Percentiles rank a stretch among this genome's conserved stretches.
These are phyloP conservation scores for Drosophila anceps DNA, from an alignment of 2,888 invertebrate genomes.

Conservation along the genomic window DNA sequence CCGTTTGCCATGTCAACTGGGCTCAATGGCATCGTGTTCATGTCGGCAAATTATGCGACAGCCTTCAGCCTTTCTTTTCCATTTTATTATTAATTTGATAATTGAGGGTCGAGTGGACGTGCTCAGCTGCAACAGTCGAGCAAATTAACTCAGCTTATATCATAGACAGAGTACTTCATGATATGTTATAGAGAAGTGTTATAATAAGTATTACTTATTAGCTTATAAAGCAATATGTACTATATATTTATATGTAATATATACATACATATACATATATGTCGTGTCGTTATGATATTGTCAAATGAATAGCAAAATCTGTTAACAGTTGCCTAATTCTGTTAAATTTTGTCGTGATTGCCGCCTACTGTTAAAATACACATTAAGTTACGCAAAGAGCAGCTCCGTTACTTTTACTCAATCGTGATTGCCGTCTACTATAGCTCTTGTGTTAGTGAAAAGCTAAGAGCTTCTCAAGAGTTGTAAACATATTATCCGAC, in stretches of 20 bases:
- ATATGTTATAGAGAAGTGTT: neutral
- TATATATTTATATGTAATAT: too few relatives aligned
- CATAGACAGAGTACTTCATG: neutral
- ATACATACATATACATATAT: too few relatives aligned
- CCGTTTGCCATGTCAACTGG: conserved; percentile 46
- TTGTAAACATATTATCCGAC: neutral
- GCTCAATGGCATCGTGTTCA: conserved; percentile 19
- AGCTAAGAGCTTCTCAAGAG: neutral
- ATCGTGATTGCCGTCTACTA: too few relatives aligned
- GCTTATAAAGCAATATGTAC: too few relatives aligned
- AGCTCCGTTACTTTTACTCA: too few relatives aligned
- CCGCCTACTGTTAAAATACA: neutral
- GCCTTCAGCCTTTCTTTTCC: conserved; percentile 27
- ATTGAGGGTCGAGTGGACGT: conserved; percentile 28
- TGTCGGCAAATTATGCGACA: conserved; percentile 54
- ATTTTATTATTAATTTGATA: conserved; percentile 56
- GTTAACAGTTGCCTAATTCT: neutral
- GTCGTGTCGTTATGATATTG: too few relatives aligned
- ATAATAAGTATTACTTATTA: neutral
- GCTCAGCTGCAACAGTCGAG: conserved; percentile 8
- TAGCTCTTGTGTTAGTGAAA: too few relatives aligned
- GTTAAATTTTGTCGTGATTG: neutral
- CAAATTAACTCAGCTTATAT: conserved; percentile 16
- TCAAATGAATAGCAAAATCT: neutral
- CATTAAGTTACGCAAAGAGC: too few relatives aligned